phyloP scores from a whole-genome alignment of 2,888 invertebrate genomes.

The Orchesella flavescens region DNA sequence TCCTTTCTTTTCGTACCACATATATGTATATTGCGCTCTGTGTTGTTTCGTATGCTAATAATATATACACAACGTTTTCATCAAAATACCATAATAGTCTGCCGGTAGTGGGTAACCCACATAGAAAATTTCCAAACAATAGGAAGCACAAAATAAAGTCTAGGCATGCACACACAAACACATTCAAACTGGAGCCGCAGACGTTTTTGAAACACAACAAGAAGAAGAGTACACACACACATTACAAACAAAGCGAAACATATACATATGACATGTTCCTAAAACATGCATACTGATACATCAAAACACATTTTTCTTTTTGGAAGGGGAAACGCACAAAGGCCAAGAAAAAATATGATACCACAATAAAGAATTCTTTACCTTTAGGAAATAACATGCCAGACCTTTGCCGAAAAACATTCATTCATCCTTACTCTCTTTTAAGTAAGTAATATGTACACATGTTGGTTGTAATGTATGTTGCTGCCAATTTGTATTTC shows the following conservation, averaged over 20 bases:
- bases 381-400: constrained; percentile 20
- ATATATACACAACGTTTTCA: neutral
- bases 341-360: constrained; percentile 28
- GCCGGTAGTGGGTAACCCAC: constrained; percentile 40
- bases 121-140: constrained; percentile 24
- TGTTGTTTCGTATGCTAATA: neutral
- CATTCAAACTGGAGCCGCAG: neutral
- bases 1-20: neutral
- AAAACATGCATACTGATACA: constrained; percentile 30
- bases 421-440: constrained; percentile 5
- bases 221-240: neutral
- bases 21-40: neutral
- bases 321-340: constrained; percentile 41
- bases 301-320: constrained; percentile 44
- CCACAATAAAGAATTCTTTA: constrained; percentile 19
- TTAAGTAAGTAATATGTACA: neutral
- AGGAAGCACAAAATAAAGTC: constrained; percentile 29
- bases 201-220: neutral
- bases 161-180: constrained; percentile 13
- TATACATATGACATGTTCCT: constrained; percentile 12
- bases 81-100: constrained; percentile 5
- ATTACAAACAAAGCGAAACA: neutral
- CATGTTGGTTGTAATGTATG: constrained; percentile 33
- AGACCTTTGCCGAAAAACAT: constrained; percentile 3
- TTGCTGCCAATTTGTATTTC: constrained; percentile 53